Evolutionary conservation across 2,888 invertebrate genomes (phyloP).

Genomic region (Poecilobothrus nobilitatus): DNA sequence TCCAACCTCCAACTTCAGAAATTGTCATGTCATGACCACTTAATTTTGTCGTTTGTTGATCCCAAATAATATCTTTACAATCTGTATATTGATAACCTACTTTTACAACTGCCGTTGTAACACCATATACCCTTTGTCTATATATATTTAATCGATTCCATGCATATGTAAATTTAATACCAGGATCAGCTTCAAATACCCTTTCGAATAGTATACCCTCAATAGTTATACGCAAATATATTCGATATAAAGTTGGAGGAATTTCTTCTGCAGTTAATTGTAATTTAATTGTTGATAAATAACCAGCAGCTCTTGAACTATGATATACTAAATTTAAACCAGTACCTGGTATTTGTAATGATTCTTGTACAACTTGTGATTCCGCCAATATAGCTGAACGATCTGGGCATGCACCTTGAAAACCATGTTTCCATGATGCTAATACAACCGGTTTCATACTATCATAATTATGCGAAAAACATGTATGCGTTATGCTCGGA

Average conservation of each 20-base stretch:
- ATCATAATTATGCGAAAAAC: slow-evolving; percentile 83
- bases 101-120: slow-evolving; percentile 87
- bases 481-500: slow-evolving; percentile 62
- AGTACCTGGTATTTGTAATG: slow-evolving; percentile 87
- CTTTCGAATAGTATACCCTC: slow-evolving; percentile 91
- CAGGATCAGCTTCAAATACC: slow-evolving; percentile 90
- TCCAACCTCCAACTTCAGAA: slow-evolving; percentile 96
- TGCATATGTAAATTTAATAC: slow-evolving; percentile 92
- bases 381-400: slow-evolving; percentile 83
- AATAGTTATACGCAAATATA: slow-evolving; percentile 85
- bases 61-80: slow-evolving; percentile 91
- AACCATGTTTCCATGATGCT: slow-evolving; percentile 91
- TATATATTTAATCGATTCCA: slow-evolving; percentile 97
- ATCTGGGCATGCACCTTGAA: slow-evolving; percentile 90
- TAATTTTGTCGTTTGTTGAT: slow-evolving; percentile 86
- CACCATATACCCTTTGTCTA: slow-evolving; percentile 91
- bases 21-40: slow-evolving; percentile 96
- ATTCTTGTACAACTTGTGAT: slow-evolving; percentile 92
- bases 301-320: slow-evolving; percentile 88
- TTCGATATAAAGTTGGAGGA: slow-evolving; percentile 71
- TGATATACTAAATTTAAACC: slow-evolving; percentile 94
- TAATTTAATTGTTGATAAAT: slow-evolving; percentile 83
- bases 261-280: slow-evolving; percentile 81
- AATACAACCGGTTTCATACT: slow-evolving; percentile 87
- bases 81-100: slow-evolving; percentile 94